phyloP scores from a whole-genome alignment of 2,113 vertebrate genomes.

The Gavialis gangeticus region DNA sequence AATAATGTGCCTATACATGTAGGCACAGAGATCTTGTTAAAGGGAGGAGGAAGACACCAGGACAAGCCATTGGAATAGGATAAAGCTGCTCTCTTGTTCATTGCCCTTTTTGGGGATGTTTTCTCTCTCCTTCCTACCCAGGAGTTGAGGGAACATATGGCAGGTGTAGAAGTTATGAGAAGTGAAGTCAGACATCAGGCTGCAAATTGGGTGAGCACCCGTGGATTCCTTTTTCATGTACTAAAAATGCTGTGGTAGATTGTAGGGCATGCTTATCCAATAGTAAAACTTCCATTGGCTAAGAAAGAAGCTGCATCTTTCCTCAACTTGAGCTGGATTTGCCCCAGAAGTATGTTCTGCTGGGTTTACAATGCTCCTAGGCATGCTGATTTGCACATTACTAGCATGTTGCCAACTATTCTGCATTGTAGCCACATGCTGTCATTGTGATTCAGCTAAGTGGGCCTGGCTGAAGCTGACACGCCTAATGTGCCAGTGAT shows the following conservation, averaged over 20 bases:
- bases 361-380: not conserved
- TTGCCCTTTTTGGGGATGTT: not conserved
- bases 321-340: not conserved
- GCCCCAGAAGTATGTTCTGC: not conserved
- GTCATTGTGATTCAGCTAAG: not conserved
- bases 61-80: not conserved
- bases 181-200: not conserved
- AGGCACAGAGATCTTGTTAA: not conserved
- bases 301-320: not conserved
- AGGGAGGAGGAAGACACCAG: too few relatives aligned
- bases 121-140: not conserved
- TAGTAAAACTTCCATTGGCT: not conserved
- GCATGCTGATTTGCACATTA: not conserved
- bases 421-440: not conserved
- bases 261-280: not conserved
- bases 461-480: not conserved
- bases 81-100: too few relatives aligned
- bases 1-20: not conserved
- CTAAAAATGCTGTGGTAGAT: not conserved
- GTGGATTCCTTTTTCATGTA: not conserved
- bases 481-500: not conserved
- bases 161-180: not conserved
- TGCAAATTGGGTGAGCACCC: not conserved
- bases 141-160: not conserved
- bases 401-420: not conserved